Evolutionary conservation across 2,888 invertebrate genomes (phyloP).

Genomic region (Cheilosia soror): DNA sequence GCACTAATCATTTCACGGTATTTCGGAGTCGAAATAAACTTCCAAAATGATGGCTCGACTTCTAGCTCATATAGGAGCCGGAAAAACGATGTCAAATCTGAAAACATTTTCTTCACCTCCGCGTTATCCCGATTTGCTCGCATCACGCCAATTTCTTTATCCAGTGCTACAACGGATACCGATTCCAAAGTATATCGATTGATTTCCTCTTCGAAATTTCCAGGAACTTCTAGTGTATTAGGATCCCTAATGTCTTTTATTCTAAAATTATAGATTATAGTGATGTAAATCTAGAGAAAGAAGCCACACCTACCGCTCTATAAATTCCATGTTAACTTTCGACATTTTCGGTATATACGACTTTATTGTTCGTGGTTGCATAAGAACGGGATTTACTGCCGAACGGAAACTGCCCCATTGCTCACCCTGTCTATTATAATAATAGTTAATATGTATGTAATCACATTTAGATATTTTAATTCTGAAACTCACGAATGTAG

Average conservation of each 20-base stretch:
- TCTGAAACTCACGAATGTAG: constrained; percentile 55
- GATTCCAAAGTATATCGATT: constrained; percentile 87
- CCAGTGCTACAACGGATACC: constrained; percentile 83
- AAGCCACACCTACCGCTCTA: constrained; percentile 78
- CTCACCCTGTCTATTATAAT: constrained; percentile 85
- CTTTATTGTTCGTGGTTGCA: constrained; percentile 86
- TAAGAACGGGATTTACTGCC: constrained; percentile 87
- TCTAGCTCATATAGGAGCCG: constrained; percentile 76
- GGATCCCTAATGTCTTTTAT: constrained; percentile 81
- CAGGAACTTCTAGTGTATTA: constrained; percentile 81
- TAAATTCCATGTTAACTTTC: constrained; percentile 83
- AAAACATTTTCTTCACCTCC: constrained; percentile 76
- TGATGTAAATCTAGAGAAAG: not conserved
- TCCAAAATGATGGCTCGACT: constrained; percentile 78
- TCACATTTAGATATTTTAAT: not conserved
- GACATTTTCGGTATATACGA: constrained; percentile 85
- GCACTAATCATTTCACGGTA: constrained; percentile 77
- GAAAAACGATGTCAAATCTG: constrained; percentile 63
- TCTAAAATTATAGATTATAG: constrained; percentile 75
- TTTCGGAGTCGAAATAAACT: constrained; percentile 75
- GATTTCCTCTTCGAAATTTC: constrained; percentile 84
- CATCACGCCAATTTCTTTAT: constrained; percentile 81
- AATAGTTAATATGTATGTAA: not conserved
- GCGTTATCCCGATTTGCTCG: constrained; percentile 68
- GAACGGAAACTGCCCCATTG: constrained; percentile 88